A percentile compares a stretch with the other conserved stretches of the same genome.
Conservation (phyloP, 92 coral and sea anemone genomes). For the Bergia sp. region DNA sequence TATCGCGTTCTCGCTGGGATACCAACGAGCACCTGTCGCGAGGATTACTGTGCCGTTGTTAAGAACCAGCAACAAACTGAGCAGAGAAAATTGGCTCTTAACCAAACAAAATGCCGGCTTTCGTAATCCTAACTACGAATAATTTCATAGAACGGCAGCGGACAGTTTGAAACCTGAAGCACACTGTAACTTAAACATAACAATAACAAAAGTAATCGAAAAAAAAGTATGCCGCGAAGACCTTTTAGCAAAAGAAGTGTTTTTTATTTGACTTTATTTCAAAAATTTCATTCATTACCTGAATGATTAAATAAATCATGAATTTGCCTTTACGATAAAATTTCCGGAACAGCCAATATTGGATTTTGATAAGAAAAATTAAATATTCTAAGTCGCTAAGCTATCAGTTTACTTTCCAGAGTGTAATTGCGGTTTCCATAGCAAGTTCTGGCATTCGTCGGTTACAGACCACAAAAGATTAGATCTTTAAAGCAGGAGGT, state of each 20-base stretch:
- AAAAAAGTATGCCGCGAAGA: background rate
- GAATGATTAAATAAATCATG: background rate
- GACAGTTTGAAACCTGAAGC: background rate
- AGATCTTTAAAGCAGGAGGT: background rate
- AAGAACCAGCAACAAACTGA: background rate
- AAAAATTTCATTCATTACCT: background rate
- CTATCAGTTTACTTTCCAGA: background rate
- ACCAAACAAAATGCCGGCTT: background rate
- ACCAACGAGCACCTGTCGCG: slow-evolving; percentile 31
- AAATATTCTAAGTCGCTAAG: background rate
- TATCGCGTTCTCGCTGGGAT: slow-evolving; percentile 10
- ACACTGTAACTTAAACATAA: background rate
- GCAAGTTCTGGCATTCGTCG: too few relatives aligned
- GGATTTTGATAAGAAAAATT: background rate
- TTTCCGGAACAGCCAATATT: background rate
- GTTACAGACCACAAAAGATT: background rate
- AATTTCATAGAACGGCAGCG: background rate
- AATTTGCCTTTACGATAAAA: background rate
- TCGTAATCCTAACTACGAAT: background rate
- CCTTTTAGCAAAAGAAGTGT: background rate
- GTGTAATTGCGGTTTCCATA: too few relatives aligned
- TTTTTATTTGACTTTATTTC: background rate
- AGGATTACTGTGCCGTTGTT: background rate
- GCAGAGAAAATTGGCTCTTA: slow-evolving; percentile 1
- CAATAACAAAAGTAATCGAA: background rate